Conservation (phyloP, 2,888 invertebrate genomes). For the Blomia tropicalis region DNA sequence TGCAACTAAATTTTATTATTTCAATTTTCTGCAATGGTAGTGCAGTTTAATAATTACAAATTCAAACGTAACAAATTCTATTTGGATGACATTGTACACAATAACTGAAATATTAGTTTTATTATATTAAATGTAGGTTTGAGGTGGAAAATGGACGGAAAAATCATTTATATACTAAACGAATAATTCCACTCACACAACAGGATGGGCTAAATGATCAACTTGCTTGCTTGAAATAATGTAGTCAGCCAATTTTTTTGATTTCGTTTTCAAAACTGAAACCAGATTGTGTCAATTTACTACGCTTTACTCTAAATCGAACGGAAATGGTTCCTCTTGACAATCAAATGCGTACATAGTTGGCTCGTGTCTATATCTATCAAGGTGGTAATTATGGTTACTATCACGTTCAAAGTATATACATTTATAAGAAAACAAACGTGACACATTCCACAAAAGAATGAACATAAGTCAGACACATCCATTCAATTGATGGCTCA, state of each 20-base stretch:
- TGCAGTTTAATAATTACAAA: no score
- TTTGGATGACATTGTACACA: neutral
- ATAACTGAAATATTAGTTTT: neutral
- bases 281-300: no score
- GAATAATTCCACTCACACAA: neutral
- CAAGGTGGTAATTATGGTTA: neutral
- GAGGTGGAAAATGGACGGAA: neutral
- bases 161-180: neutral
- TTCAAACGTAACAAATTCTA: neutral
- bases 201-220: neutral
- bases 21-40: no score
- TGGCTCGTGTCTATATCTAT: no score
- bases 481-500: no score
- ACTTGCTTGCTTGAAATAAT: neutral
- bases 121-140: neutral
- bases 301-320: no score
- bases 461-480: no score
- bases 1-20: neutral
- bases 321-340: no score
- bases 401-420: neutral
- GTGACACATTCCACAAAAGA: no score
- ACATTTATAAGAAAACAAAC: no score
- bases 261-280: neutral
- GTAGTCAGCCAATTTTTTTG: neutral
- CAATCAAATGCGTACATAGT: no score